phyloP scores from a whole-genome alignment of 2,888 invertebrate genomes.

The Lypha dubia region DNA sequence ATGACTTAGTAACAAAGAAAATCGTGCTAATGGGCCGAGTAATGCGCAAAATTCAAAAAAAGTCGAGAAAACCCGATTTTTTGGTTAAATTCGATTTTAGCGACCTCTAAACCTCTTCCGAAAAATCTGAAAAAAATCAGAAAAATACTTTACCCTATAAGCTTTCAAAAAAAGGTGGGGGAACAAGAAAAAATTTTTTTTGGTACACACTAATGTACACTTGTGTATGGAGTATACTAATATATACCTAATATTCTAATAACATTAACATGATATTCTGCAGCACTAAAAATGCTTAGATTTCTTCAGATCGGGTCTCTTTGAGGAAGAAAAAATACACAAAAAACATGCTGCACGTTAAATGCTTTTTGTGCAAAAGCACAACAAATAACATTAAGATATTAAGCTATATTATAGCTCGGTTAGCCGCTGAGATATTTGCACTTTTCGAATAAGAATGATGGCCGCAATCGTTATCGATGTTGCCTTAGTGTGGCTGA shows the following conservation, averaged over 20 bases:
- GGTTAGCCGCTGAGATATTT: neutral
- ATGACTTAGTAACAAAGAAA: too few species aligned
- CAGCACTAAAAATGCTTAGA: neutral
- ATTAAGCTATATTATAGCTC: conserved; percentile 29
- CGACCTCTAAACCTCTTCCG: too few species aligned
- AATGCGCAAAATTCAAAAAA: too few species aligned
- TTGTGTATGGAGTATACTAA: neutral
- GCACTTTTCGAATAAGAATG: conserved; percentile 39
- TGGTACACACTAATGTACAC: too few species aligned
- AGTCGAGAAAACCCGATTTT: too few species aligned
- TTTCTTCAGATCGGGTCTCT: conserved; percentile 53
- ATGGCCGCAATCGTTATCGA: conserved; percentile 41
- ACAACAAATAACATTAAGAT: conserved; percentile 62
- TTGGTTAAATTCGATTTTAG: too few species aligned
- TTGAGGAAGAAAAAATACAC: conserved; percentile 6
- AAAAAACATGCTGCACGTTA: conserved; percentile 7
- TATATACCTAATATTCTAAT: conserved; percentile 35
- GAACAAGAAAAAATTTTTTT: too few species aligned
- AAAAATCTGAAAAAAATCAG: too few species aligned
- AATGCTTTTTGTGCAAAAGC: conserved; percentile 13
- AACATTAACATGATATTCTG: conserved; percentile 47
- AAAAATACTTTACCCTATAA: too few species aligned
- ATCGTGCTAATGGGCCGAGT: too few species aligned
- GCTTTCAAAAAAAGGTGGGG: too few species aligned
- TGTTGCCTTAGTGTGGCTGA: conserved; percentile 41